Conservation (phyloP, 2,888 invertebrate species). For the Iselma pallidipennis region DNA sequence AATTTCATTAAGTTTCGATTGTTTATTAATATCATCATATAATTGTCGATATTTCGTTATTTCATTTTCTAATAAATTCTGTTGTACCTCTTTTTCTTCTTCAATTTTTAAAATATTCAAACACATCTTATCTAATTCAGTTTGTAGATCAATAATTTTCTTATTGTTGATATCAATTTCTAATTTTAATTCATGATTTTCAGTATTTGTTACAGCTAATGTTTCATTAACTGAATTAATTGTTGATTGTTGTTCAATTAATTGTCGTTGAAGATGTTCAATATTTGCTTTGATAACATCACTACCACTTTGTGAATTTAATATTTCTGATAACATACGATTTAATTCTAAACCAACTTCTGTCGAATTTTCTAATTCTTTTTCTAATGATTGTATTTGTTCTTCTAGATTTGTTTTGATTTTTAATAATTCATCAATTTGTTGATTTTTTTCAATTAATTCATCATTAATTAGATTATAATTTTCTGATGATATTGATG, state of each 20-base stretch:
- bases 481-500: constrained; percentile 4
- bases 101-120: constrained; percentile 51
- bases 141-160: constrained; percentile 51
- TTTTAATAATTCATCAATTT: constrained; percentile 62
- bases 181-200: constrained; percentile 60
- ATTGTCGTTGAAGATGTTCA: constrained; percentile 67
- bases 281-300: constrained; percentile 65
- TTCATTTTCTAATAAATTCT: constrained; percentile 52
- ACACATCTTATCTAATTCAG: constrained; percentile 51
- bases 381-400: constrained; percentile 68
- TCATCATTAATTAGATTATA: constrained; percentile 62
- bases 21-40: constrained; percentile 54
- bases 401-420: constrained; percentile 64
- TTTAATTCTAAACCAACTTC: constrained; percentile 79
- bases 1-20: constrained; percentile 50
- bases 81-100: constrained; percentile 53
- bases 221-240: constrained; percentile 60
- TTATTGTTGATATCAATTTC: constrained; percentile 51
- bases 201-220: constrained; percentile 59
- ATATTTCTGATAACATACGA: constrained; percentile 67
- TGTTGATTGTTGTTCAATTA: constrained; percentile 66
- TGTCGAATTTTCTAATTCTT: constrained; percentile 79
- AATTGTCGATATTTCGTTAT: constrained; percentile 40
- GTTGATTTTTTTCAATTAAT: constrained; percentile 68
- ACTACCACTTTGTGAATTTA: constrained; percentile 70